Base-by-base conservation (phyloP, 2,888 invertebrate species). In the Sarcophaga rosellei region DNA sequence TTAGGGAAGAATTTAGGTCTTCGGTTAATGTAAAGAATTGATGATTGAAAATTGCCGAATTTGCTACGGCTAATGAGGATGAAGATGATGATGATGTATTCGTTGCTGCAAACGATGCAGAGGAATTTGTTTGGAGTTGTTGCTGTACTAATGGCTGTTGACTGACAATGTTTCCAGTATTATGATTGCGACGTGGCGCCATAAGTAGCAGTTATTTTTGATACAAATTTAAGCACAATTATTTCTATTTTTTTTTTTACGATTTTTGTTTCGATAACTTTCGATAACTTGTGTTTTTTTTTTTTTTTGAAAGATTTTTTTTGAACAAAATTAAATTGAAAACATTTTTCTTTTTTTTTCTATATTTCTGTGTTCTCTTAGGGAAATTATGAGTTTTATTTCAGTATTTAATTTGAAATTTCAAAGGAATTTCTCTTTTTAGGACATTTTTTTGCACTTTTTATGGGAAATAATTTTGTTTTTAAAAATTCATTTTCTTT, bases 101-200 rank as follows among this genome's bases (percentile, higher is more conserved):
- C 66, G 78, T 21, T 62, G 86, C 87, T 88, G 88, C 80, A 88
- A 88, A 81, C 87, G 87, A 35, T 86, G 88, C 45, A 17, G 68
- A 45, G 21, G 80, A 59, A 62, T 83, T 87, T 25, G 82, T 82
- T 70, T 73, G 83, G 3, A 85, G 66, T 21, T 76, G 84, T 77
- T 87, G 88, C 45, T 88, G 53, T 53, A 0, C 3, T 47, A 62
- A 80, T 74, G 81, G 68, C 69, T 88, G 90, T 72, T 90, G 88
- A 59, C 87, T 77, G 86, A 88, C 88, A 87, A 88, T 89, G 88
- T 87, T 90, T 78, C 82, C 59, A 84, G 82, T 88, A 79, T 83
- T 86, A 84, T 77, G 87, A 80, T 94, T 94, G 90, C 95, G 94
- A 92, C 94, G 94, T 90, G 94, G 94, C 91, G 94, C 94, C 94